These are phyloP conservation scores for Gymnothorax javanicus DNA, from an alignment of 2,797 vertebrate species.

Conservation along the genomic window DNA sequence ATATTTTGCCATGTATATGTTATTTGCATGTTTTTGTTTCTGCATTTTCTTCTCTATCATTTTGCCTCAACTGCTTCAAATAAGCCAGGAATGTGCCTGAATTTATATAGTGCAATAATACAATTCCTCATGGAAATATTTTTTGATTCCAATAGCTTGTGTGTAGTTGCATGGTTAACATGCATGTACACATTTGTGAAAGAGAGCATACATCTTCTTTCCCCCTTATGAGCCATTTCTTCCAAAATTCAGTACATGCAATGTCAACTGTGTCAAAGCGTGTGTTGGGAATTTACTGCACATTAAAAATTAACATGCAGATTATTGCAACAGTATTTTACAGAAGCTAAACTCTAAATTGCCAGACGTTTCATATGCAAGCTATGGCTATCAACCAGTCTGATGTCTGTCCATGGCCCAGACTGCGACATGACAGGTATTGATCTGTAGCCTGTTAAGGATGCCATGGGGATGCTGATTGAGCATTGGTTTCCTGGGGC, in stretches of 20 bases:
- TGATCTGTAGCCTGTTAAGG: conserved; percentile 12
- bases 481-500: background rate
- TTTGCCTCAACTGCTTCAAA: background rate
- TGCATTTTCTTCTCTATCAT: background rate
- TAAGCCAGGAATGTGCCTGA: background rate
- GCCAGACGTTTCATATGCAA: conserved; percentile 31
- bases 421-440: conserved; percentile 23
- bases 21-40: background rate
- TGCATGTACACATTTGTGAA: background rate
- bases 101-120: background rate
- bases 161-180: no score
- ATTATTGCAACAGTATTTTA: conserved; percentile 70
- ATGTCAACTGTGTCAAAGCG: conserved; percentile 70
- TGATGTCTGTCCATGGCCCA: background rate
- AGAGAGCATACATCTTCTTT: background rate
- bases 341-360: conserved; percentile 26
- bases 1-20: background rate
- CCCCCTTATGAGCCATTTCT: conserved; percentile 62
- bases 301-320: conserved; percentile 78
- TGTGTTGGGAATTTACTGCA: conserved; percentile 70
- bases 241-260: conserved; percentile 67
- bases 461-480: background rate
- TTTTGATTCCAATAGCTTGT: background rate
- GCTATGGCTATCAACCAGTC: conserved; percentile 15
- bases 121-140: background rate